A percentile compares a stretch with the other conserved stretches of the same genome.
Conservation (phyloP, 92 coral and sea anemone species). For the Nematostella vectensis region DNA sequence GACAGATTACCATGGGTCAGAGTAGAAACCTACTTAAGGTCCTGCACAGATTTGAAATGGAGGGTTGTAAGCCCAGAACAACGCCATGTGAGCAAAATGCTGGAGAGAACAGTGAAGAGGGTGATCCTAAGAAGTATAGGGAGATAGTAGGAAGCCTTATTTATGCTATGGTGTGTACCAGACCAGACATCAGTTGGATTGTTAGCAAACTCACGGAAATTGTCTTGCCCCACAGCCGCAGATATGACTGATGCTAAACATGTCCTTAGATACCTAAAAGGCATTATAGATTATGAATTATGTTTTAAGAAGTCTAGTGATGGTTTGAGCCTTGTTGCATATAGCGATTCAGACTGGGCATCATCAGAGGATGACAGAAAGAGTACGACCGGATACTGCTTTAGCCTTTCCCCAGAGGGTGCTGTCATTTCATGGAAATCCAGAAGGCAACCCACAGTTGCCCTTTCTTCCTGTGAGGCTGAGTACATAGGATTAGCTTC, state of each 20-base stretch:
- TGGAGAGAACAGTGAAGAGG: slow-evolving; percentile 13
- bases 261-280: slow-evolving; percentile 30
- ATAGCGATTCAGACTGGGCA: slow-evolving; percentile 38
- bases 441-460: slow-evolving; percentile 31
- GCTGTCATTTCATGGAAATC: slow-evolving; percentile 26
- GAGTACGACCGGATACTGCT: slow-evolving; percentile 39
- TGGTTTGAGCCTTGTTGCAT: slow-evolving; percentile 20
- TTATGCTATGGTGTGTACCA: slow-evolving; percentile 39
- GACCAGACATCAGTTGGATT: slow-evolving; percentile 40
- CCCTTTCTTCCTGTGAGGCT: slow-evolving; percentile 3
- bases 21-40: slow-evolving; percentile 30
- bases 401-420: slow-evolving; percentile 26
- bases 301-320: slow-evolving; percentile 27
- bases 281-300: slow-evolving; percentile 39
- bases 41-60: slow-evolving; percentile 47
- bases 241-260: slow-evolving; percentile 28
- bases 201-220: slow-evolving; percentile 20
- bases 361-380: slow-evolving; percentile 28
- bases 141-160: slow-evolving; percentile 25
- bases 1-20: slow-evolving; percentile 31
- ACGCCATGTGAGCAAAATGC: slow-evolving; percentile 36
- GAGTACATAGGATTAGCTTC: slow-evolving; percentile 37
- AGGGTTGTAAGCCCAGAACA: slow-evolving; percentile 45
- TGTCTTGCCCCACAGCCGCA: slow-evolving; percentile 22
- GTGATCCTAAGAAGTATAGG: slow-evolving; percentile 32